Evolutionary conservation across 1,140 invertebrate genomes (phyloP), one percentile per base, ranked within the genome.

Genomic region (Mizuhopecten yessoensis): DNA sequence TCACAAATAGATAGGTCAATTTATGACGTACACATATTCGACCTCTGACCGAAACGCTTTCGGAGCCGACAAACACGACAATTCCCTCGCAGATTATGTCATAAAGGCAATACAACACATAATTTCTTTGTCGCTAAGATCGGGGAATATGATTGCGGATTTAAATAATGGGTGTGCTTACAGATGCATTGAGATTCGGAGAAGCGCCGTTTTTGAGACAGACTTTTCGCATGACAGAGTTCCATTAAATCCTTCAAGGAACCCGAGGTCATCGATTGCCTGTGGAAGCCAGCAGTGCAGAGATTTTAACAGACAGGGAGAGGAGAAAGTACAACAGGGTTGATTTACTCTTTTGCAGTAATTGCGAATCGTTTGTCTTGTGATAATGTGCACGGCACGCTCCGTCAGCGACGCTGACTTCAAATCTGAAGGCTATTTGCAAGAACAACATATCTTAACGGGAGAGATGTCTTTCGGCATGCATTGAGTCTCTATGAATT

Each of bases 201-300:
- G 57, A 75, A 29, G 36, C 23, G n/a, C 57, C 9, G n/a, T 75
- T 75, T 75, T n/a, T 75, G 57, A 75, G 57, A 75, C 57, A 75
- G 57, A 75, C 29, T 75, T 75, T 75, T 75, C 57, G 57, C 57
- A 75, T 75, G 57, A 75, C 57, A 75, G 57, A 75, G 57, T 75
- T 75, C 57, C 57, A 75, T 75, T 75, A 75, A 75, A n/a, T n/a
- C 57, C n/a, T 75, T 75, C 57, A 75, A 75, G 57, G 57, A 75
- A 75, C 0, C 57, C 57, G 57, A 75, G 57, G 57, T 75, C 57
- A 75, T 75, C 57, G 57, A 75, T 75, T 75, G 57, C 57, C n/a
- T 17, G n/a, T 17, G 57, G 57, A 75, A 75, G 57, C 29, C 57
- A 75, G 57, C n/a, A 75, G 57, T 75, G 57, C 57, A 75, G 57